phyloP scores from a whole-genome alignment of 2,113 vertebrate genomes.

The Zootoca vivipara region DNA sequence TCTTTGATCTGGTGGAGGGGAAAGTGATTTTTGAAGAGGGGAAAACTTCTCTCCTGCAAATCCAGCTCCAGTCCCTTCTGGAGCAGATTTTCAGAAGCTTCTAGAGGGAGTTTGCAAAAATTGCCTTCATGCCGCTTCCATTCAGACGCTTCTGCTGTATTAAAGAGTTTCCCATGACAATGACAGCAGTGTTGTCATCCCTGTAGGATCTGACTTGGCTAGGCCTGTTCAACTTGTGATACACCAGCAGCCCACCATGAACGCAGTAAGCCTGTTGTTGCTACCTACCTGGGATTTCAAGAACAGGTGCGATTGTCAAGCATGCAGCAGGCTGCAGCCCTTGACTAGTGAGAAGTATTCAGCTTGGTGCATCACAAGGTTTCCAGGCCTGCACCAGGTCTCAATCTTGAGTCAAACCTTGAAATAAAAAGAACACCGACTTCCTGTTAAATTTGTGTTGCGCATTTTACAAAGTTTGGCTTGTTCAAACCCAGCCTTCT shows the following conservation, averaged over 20 bases:
- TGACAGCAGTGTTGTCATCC: neutral
- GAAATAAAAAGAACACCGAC: neutral
- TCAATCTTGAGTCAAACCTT: conserved; percentile 1
- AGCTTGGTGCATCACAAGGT: neutral
- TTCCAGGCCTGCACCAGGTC: neutral
- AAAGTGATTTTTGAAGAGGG: too few species aligned
- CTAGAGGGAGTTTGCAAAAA: too few species aligned
- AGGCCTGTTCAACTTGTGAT: neutral
- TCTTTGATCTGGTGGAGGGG: too few species aligned
- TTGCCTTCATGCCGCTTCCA: too few species aligned
- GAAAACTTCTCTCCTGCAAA: too few species aligned
- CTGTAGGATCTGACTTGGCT: neutral
- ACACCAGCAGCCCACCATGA: neutral
- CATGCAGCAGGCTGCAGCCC: neutral
- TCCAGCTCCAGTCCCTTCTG: too few species aligned
- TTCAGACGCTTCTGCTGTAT: too few species aligned
- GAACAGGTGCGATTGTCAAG: neutral
- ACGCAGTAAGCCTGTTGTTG: neutral
- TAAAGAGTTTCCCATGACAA: too few species aligned
- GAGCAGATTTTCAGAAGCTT: too few species aligned
- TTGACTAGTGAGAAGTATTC: neutral
- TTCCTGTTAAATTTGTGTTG: conserved; percentile 32
- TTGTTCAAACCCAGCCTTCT: conserved; percentile 16
- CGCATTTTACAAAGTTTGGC: conserved; percentile 35
- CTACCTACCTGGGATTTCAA: neutral